Evolutionary conservation across 92 coral and sea anemone genomes (phyloP), one percentile per base, ranked within the genome.

Genomic region (Actinernus sp.): DNA sequence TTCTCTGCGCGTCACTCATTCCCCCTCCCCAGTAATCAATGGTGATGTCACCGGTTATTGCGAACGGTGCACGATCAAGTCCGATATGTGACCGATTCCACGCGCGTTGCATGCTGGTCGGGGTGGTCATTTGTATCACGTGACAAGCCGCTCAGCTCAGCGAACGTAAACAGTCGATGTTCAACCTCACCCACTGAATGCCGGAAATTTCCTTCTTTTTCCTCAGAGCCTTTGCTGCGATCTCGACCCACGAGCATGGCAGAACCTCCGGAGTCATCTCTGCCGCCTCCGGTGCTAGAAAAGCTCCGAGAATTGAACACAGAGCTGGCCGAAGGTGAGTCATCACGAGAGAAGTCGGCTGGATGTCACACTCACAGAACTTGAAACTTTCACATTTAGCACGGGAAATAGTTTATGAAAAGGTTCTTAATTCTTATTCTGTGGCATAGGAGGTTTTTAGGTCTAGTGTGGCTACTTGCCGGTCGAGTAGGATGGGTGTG

Each of bases 261-360:
- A 57, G 97, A 90, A 46, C 97, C 97, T 43, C 92, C 89, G 20
- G 97, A 95, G 57, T 83, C 99, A 20, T 90, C 95, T 60, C 61
- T 79, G 73, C 99, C 99, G 48, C 73, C 95, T n/a, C 73, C 55
- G 31, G 76, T 95, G 22, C 76, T 87, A 54, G 97, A 95, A 49
- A 92, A 95, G 55, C 87, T 95, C 20, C 91, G 93, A 40, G 99
- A 88, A 53, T 64, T 95, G 55, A 92, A 91, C 73, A 45, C 86
- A 26, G 99, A 95, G 77, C 76, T 95, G 17, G 92, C 97, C 58
- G 99, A 95, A 95, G 99, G 99, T 95, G 88, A 68, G 97, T 41
- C 32, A 29, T 40, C 41, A 57, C 17, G 52, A 12, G 64, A 21
- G 16, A 36, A 20, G n/a, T 3, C 14, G 16, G 28, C 25, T 36